Evolutionary conservation across 2,113 vertebrate species (phyloP), one percentile per base, ranked within the genome.

Genomic region (Tetraodon nigroviridis): DNA sequence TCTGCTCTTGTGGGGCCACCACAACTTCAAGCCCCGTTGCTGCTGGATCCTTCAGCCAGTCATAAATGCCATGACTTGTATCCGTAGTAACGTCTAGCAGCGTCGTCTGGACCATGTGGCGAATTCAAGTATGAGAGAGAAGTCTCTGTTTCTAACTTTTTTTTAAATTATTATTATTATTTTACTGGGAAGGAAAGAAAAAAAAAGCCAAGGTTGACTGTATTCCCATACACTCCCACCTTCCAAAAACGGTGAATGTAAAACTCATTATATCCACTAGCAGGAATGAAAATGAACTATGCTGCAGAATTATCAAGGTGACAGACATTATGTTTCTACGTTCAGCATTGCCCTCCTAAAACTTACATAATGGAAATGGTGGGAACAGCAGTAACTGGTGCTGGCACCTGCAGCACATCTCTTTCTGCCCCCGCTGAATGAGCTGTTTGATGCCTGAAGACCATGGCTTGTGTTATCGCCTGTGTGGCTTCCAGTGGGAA

Each of bases 261-360:
- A 89, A 90, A 89, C 41, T 81, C 86, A 89, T 88, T 87, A 84
- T 83, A 71, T 82, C 67, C 77, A 80, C 2, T 18, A 19, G 66
- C 56, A 76, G 63, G 78, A 79, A 78, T 82, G 71, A 82, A 88
- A 83, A 85, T 79, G 72, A 84, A 79, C 71, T 64, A 67, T 60
- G 50, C 79, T 80, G 79, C 69, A 65, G 70, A 82, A 82, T 80
- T 37, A 79, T 78, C 71, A 84, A 71, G 80, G 72, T 82, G 84
- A 83, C 67, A 79, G 77, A 85, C 83, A 59, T 76, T 81, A 85
- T 71, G 77, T 76, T 84, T 58, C 75, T 64, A 54, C 58, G 58
- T 57, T 37, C 32, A 78, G 77, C 40, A 67, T 48, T 18, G 59
- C 65, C 62, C 61, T 64, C 61, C 62, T 56, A 61, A 61, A 73